Conservation (phyloP, 2,113 vertebrate species). For the Pachyramphus minor region DNA sequence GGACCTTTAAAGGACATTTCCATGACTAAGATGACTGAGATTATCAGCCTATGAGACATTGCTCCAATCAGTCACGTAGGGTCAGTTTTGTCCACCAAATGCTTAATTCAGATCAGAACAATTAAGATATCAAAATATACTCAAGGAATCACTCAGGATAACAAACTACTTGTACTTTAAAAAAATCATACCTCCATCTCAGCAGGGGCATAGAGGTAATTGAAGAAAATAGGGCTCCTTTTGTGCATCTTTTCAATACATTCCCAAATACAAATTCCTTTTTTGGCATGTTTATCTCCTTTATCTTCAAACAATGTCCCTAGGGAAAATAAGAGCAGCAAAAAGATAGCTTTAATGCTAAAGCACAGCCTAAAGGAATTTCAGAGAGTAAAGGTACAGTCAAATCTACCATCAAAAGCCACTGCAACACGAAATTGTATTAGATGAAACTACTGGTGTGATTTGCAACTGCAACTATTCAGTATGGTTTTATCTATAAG, state of each 20-base stretch:
- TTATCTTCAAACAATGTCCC: slow-evolving; percentile 96
- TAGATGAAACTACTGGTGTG: neutral
- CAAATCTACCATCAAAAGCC: neutral
- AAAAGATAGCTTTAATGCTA: neutral
- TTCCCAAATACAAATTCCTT: slow-evolving; percentile 96
- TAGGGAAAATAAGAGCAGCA: slow-evolving; percentile 55
- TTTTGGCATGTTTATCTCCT: slow-evolving; percentile 90
- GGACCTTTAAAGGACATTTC: neutral
- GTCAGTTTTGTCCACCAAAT: neutral
- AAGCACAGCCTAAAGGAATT: neutral
- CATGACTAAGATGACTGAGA: neutral
- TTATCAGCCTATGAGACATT: neutral
- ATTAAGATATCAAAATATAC: neutral
- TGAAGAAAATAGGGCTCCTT: slow-evolving; percentile 92
- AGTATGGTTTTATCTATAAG: neutral
- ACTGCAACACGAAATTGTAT: neutral
- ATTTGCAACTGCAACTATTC: neutral
- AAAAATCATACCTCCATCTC: slow-evolving; percentile 77
- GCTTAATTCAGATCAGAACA: neutral
- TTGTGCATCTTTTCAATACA: slow-evolving; percentile 91
- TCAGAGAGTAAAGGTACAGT: neutral
- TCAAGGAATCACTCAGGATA: slow-evolving; percentile 8
- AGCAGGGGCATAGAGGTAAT: slow-evolving; percentile 88
- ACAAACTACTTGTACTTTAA: neutral
- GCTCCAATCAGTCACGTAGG: neutral